A percentile compares a stretch with the other conserved stretches of the same genome.
Evolutionary conservation across 2,888 invertebrate species (phyloP).

Genomic region (Priapulus caudatus): DNA sequence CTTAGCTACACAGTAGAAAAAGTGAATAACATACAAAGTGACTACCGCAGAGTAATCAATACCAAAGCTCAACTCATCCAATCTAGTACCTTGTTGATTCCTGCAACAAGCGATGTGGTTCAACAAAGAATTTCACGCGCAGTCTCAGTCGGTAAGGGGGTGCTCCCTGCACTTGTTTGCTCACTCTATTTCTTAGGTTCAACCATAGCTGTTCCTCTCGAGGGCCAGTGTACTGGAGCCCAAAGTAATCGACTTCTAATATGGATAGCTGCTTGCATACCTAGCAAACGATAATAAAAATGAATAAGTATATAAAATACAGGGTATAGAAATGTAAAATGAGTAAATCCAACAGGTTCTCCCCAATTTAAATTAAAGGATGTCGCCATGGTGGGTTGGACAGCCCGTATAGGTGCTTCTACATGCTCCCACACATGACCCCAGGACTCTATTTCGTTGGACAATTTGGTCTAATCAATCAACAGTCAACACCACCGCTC

Average conservation of each 20-base stretch:
- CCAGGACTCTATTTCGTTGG: too few relatives aligned
- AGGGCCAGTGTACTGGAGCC: slow-evolving; percentile 55
- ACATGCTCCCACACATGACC: too few relatives aligned
- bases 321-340: not conserved
- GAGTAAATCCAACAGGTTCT: slow-evolving; percentile 4
- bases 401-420: too few relatives aligned
- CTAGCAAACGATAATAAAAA: too few relatives aligned
- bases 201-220: slow-evolving; percentile 69
- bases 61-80: not conserved
- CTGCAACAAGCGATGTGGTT: slow-evolving; percentile 70
- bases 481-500: too few relatives aligned
- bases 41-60: not conserved
- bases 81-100: slow-evolving; percentile 57
- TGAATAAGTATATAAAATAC: slow-evolving; percentile 6
- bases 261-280: slow-evolving; percentile 70
- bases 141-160: slow-evolving; percentile 54
- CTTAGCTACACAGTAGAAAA: too few relatives aligned
- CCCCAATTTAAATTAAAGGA: too few relatives aligned
- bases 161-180: slow-evolving; percentile 52
- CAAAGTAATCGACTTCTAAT: slow-evolving; percentile 64
- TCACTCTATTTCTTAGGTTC: slow-evolving; percentile 67
- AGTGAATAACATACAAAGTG: not conserved
- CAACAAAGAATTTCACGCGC: slow-evolving; percentile 80
- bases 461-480: too few relatives aligned
- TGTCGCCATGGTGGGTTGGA: too few relatives aligned